Conservation (phyloP, 2,888 invertebrate genomes). For the Scotopteryx bipunctaria region DNA sequence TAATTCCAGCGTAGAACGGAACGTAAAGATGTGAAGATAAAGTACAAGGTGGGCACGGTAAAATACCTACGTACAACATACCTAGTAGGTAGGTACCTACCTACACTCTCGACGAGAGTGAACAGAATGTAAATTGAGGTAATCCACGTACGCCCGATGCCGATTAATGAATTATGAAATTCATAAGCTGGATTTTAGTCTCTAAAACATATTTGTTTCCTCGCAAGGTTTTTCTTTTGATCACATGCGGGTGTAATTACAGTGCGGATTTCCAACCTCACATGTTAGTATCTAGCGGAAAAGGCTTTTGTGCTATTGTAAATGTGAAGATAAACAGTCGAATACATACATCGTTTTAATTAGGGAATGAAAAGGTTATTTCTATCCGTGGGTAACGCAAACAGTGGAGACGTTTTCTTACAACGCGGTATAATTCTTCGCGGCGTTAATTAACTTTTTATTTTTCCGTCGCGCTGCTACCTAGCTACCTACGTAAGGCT, state of each 20-base stretch:
- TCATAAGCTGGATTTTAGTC: not conserved
- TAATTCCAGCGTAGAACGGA: slow-evolving; percentile 50
- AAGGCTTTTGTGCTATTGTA: no score
- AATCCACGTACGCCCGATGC: not conserved
- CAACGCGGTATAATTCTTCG: slow-evolving; percentile 50
- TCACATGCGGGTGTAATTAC: no score
- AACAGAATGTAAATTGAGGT: slow-evolving; percentile 2
- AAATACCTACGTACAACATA: no score
- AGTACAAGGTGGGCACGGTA: no score
- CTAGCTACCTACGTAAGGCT: slow-evolving; percentile 11
- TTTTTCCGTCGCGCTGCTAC: slow-evolving; percentile 39
- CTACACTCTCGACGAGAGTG: not conserved
- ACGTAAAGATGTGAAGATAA: slow-evolving; percentile 53
- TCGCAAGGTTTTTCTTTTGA: not conserved
- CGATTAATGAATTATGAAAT: not conserved
- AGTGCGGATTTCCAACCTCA: no score
- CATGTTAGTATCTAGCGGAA: no score
- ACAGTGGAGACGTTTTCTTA: slow-evolving; percentile 44
- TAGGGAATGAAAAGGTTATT: slow-evolving; percentile 32
- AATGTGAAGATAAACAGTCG: no score
- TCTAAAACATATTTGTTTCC: not conserved
- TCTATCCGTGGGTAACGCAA: slow-evolving; percentile 35
- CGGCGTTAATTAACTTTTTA: slow-evolving; percentile 65
- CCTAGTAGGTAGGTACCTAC: no score
- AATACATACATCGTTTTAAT: slow-evolving; percentile 39